phyloP scores from a whole-genome alignment of 2,797 vertebrate species.

The Catamblyrhynchus diadema region DNA sequence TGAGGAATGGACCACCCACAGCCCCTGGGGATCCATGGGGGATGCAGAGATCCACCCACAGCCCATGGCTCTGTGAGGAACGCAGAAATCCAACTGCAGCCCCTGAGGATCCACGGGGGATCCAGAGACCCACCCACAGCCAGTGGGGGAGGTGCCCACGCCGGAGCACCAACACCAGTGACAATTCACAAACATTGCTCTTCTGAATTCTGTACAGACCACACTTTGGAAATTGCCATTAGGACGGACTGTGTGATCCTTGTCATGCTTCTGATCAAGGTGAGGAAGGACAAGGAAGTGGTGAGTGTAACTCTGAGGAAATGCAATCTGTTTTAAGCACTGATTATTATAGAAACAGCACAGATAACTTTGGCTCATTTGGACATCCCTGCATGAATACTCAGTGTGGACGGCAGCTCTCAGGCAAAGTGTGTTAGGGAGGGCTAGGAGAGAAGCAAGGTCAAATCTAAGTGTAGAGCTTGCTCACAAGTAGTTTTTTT shows the following conservation, averaged over 20 bases:
- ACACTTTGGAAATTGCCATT: neutral
- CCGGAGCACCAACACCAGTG: fast-evolving
- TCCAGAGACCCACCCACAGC: neutral
- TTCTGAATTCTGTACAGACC: neutral
- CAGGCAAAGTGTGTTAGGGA: neutral
- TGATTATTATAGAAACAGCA: neutral
- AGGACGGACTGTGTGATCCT: neutral
- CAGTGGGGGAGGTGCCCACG: fast-evolving
- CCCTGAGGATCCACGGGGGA: fast-evolving
- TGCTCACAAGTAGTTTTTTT: neutral
- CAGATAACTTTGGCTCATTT: neutral
- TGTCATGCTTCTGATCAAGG: neutral
- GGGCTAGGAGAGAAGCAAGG: neutral
- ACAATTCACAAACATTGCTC: neutral
- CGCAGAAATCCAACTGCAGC: neutral
- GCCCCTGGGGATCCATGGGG: neutral
- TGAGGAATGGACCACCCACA: neutral
- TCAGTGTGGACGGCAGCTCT: neutral
- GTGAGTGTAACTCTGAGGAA: neutral
- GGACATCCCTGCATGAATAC: neutral
- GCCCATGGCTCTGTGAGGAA: fast-evolving
- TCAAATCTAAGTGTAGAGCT: neutral
- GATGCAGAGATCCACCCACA: neutral
- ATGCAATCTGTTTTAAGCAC: neutral
- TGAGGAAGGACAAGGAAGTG: neutral